Evolutionary conservation across 2,113 vertebrate genomes (phyloP), one percentile per base, ranked within the genome.

Genomic region (Eolophus roseicapilla): DNA sequence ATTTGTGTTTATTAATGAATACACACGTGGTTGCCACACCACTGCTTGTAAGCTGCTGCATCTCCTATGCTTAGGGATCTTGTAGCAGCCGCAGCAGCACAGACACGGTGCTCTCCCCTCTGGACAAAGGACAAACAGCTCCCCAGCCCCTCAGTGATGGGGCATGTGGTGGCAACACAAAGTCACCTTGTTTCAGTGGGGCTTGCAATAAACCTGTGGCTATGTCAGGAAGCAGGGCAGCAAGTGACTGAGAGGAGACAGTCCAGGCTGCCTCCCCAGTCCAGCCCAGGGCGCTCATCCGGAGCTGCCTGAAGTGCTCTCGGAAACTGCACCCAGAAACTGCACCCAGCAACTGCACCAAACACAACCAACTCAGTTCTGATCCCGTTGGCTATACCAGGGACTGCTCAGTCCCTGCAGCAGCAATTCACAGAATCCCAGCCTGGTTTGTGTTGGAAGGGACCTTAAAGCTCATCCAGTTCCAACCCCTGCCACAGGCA

Each of bases 61-160:
- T 9, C 27, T 53, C 59, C 63, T 5, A 0, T 1, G 1, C 3
- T 3, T 15, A 4, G 68, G 24, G 17, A 55, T 46, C 3, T 6
- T 33, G 28, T 20, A 71, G 64, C 49, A 49, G 3, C 63, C 19
- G 31, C 74, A 82, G 52, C 43, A 59, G 60, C 24, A 2, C 1
- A 1, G 2, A 24, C 64, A 20, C 2, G 0, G 20, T 0, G 3
- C 6, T n/a, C 44, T 65, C 44, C 33, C 33, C 57, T 47, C 43
- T 21, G 47, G 50, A 29, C 83, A 7, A 0, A 2, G 43, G 23
- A 73, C 53, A 37, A 37, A 7, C 37, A 24, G 19, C 47, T 52
- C 39, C 70, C 59, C 75, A 79, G 55, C 20, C 20, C 6, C 1
- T 57, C 19, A 17, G 23, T 13, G 20, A 2, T 29, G n/a, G 68